A percentile compares a stretch with the other conserved stretches of the same genome.
Evolutionary conservation across 2,113 vertebrate genomes (phyloP).

Genomic region (Pogona vitticeps): DNA sequence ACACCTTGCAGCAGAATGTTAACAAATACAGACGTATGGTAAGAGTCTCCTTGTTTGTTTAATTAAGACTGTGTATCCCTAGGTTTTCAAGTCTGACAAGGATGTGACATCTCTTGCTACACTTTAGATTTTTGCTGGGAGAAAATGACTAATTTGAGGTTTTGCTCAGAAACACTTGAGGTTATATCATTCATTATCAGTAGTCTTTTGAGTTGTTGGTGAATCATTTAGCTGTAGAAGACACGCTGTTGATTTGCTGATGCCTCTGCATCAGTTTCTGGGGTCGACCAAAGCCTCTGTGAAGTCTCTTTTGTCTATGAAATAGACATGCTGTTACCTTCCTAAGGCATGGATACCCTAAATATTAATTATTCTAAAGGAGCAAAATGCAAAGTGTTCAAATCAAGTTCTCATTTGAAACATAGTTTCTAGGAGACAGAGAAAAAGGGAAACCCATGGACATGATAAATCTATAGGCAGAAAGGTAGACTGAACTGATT

Average conservation of each 20-base stretch:
- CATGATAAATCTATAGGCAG: no score
- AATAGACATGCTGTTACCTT: neutral
- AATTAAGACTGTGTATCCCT: neutral
- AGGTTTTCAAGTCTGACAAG: neutral
- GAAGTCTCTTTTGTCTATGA: neutral
- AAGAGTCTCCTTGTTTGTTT: constrained; percentile 41
- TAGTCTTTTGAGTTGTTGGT: neutral
- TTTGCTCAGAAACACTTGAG: neutral
- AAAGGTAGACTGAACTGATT: no score
- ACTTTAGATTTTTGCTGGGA: constrained; percentile 1
- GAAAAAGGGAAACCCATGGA: no score
- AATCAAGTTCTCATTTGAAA: no score
- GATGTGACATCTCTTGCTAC: fast-evolving
- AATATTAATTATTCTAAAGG: neutral
- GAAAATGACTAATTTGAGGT: neutral
- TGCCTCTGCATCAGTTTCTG: neutral
- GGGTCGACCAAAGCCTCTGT: no score
- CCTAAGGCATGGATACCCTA: neutral
- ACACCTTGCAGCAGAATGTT: constrained; percentile 86
- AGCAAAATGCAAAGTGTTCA: neutral
- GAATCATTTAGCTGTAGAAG: fast-evolving
- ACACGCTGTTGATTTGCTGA: neutral
- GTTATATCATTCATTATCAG: neutral
- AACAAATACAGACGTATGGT: constrained; percentile 85
- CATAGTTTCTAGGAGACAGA: no score